phyloP scores from a whole-genome alignment of 1,140 invertebrate genomes.

The Heliconius hermathena region DNA sequence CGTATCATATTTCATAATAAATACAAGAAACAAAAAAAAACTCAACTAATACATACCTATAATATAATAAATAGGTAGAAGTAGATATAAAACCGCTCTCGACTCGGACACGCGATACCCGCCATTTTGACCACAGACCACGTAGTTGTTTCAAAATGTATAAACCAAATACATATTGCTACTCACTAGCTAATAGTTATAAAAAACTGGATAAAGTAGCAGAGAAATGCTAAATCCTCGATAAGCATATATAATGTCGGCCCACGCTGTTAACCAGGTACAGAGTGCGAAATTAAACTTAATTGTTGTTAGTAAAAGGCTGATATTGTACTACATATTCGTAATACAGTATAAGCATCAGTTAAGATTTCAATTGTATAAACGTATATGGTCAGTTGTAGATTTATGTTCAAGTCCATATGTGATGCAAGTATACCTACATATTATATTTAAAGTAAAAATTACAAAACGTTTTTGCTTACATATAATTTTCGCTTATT shows the following conservation, averaged over 20 bases:
- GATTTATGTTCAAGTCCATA: constrained; percentile 1
- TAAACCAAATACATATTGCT: constrained; percentile 56
- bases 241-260: constrained; percentile 63
- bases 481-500: too few species aligned
- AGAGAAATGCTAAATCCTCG: constrained; percentile 72
- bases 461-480: neutral
- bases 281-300: neutral
- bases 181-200: constrained; percentile 73
- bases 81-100: constrained; percentile 32
- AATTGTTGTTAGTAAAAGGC: neutral
- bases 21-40: neutral
- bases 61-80: constrained; percentile 1
- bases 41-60: neutral
- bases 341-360: constrained; percentile 5
- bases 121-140: constrained; percentile 47
- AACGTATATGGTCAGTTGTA: constrained; percentile 25
- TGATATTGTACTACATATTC: neutral
- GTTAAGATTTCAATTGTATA: constrained; percentile 47
- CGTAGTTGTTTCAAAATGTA: constrained; percentile 55
- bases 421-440: neutral
- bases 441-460: neutral
- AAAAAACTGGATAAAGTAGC: constrained; percentile 78
- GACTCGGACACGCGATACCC: constrained; percentile 35
- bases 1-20: constrained; percentile 8
- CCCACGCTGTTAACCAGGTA: neutral